A percentile compares a stretch with the other conserved stretches of the same genome.
Evolutionary conservation across 2,797 vertebrate species (phyloP).

Genomic region (Epinephelus malabaricus): DNA sequence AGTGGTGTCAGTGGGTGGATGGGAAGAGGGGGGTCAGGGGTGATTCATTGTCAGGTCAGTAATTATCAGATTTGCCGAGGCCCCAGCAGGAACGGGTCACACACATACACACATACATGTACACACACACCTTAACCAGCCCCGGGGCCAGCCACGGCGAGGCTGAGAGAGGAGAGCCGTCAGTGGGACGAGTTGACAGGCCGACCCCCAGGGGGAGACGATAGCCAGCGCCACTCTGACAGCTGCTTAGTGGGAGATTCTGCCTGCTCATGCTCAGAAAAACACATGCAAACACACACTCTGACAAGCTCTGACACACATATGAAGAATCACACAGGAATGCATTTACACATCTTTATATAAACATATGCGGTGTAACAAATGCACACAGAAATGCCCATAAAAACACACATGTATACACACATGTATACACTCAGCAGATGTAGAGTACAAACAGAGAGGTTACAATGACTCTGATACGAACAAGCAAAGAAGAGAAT

Average conservation of each 20-base stretch:
- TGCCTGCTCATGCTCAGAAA: constrained; percentile 55
- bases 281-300: constrained; percentile 41
- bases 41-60: constrained; percentile 72
- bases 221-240: constrained; percentile 72
- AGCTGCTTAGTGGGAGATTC: constrained; percentile 69
- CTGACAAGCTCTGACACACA: constrained; percentile 20
- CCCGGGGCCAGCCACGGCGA: constrained; percentile 48
- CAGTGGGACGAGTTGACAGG: constrained; percentile 72
- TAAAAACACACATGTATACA: too few species aligned
- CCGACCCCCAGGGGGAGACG: constrained; percentile 61
- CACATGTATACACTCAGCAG: too few species aligned
- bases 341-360: constrained; percentile 1
- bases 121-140: constrained; percentile 36
- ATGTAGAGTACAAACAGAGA: too few species aligned
- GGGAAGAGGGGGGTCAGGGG: not conserved
- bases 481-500: not conserved
- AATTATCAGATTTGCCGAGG: constrained; percentile 82
- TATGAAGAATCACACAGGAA: constrained; percentile 12
- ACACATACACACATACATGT: constrained; percentile 31
- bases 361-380: not conserved
- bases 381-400: not conserved
- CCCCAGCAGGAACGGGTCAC: constrained; percentile 48
- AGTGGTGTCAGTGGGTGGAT: constrained; percentile 2
- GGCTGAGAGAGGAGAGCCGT: constrained; percentile 58
- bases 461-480: too few species aligned